These are phyloP conservation scores for Antheraea yamamai DNA, from an alignment of 2,888 invertebrate genomes.

Conservation along the genomic window DNA sequence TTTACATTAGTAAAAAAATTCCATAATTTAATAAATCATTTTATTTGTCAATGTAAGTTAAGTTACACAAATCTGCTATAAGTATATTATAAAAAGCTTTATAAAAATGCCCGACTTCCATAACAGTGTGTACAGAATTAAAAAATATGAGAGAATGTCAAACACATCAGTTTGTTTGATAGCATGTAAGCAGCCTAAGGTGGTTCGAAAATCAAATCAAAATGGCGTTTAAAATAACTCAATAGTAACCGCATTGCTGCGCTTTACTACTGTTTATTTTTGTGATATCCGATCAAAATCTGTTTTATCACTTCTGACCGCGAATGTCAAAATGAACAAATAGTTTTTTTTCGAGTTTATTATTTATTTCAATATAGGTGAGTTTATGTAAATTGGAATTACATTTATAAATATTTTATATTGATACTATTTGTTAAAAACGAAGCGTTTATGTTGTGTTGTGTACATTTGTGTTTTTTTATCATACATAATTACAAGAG, in stretches of 20 bases:
- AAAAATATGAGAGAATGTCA: neutral
- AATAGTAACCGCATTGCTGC: conserved; percentile 58
- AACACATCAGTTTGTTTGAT: neutral
- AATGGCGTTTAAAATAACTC: conserved; percentile 50
- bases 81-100: too few relatives aligned
- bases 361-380: neutral
- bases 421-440: too few relatives aligned
- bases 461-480: neutral
- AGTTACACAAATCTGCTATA: too few relatives aligned
- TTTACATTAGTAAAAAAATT: too few relatives aligned
- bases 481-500: neutral
- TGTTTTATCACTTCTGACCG: conserved; percentile 38
- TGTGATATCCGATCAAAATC: conserved; percentile 50
- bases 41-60: too few relatives aligned
- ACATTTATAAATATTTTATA: neutral
- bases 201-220: conserved; percentile 41
- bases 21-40: too few relatives aligned
- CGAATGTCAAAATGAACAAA: conserved; percentile 51
- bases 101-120: neutral
- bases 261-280: conserved; percentile 41
- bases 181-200: neutral
- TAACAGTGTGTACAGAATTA: neutral
- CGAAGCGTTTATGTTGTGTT: too few relatives aligned
- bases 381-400: neutral
- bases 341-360: neutral